Evolutionary conservation across 2,797 vertebrate genomes (phyloP), one percentile per base, ranked within the genome.

Genomic region (Ctenochaetus hawaiiensis): DNA sequence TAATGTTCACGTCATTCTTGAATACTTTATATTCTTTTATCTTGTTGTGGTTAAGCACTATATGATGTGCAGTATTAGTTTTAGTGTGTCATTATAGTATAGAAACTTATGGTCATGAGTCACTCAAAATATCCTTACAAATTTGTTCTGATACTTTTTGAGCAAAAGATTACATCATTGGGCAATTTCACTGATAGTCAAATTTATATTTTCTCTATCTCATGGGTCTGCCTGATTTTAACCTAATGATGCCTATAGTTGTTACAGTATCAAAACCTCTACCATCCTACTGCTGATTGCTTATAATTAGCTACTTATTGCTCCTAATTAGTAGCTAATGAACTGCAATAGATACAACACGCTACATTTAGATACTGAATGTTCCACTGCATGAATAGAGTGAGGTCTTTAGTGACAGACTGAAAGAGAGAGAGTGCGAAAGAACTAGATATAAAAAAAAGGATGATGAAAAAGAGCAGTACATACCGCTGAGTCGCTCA

Each of bases 401-500:
- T n/a, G 20, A 63, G 20, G 34, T 53, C 43, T 75, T 52, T 12
- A 4, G 2, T 26, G 49, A 58, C 18, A 44, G 37, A 49, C 6
- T 3, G 44, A 41, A 10, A n/a, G 8, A 56, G 34, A 7, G 9
- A 63, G 10, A 18, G 5, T 34, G 8, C 11, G 2, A 49, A 53
- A 54, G 3, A 65, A n/a, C 4, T 3, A 26, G 45, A 60, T 37
- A 23, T 22, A 63, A 0, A 65, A 44, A 41, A 58, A 4, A 44
- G 30, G 30, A 37, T 45, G 54, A 49, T 12, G 2, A 45, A 22
- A 61, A 47, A 61, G 13, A 43, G 8, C 18, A 16, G 47, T 54
- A 75, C 81, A 5, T 92, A 93, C 93, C 89, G 0, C 66, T 3
- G 53, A 1, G 43, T 48, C 37, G 16, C 41, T 92, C 49, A 92